A percentile compares a stretch with the other conserved stretches of the same genome.
Evolutionary conservation across 2,888 invertebrate genomes (phyloP).

Genomic region (Lacanobia wlatinum): DNA sequence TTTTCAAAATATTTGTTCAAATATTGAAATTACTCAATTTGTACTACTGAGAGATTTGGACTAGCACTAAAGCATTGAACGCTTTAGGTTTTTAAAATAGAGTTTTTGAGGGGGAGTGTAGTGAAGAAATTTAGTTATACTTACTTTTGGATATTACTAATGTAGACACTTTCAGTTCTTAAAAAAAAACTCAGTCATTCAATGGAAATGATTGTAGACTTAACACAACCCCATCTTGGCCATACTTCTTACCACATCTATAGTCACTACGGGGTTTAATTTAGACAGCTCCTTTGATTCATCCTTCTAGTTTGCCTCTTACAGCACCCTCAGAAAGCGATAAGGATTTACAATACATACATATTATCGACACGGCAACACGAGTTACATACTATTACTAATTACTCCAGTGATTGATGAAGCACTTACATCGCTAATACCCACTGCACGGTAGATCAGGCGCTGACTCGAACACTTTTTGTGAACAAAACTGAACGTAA

Average conservation of each 20-base stretch:
- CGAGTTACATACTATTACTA: slow-evolving; percentile 41
- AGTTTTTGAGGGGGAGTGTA: too few relatives aligned
- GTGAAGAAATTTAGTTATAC: too few relatives aligned
- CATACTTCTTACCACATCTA: neutral
- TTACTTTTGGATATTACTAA: too few relatives aligned
- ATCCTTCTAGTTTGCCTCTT: neutral
- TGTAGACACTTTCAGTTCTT: too few relatives aligned
- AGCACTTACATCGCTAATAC: slow-evolving; percentile 47
- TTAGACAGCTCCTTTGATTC: neutral
- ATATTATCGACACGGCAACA: slow-evolving; percentile 5
- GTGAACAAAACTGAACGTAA: slow-evolving; percentile 45
- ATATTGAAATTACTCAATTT: too few relatives aligned
- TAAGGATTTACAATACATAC: slow-evolving; percentile 19
- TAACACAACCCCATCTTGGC: neutral
- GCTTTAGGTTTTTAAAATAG: too few relatives aligned
- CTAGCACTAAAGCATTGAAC: too few relatives aligned
- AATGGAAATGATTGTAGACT: neutral
- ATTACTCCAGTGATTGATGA: slow-evolving; percentile 49
- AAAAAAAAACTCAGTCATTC: too few relatives aligned
- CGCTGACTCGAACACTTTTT: slow-evolving; percentile 29
- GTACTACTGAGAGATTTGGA: too few relatives aligned
- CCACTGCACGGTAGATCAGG: slow-evolving; percentile 57
- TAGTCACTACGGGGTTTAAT: neutral
- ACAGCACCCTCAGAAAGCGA: slow-evolving; percentile 34
- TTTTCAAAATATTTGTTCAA: neutral